phyloP scores from a whole-genome alignment of 1,140 invertebrate species.

The Plectrocnemia conspersa region DNA sequence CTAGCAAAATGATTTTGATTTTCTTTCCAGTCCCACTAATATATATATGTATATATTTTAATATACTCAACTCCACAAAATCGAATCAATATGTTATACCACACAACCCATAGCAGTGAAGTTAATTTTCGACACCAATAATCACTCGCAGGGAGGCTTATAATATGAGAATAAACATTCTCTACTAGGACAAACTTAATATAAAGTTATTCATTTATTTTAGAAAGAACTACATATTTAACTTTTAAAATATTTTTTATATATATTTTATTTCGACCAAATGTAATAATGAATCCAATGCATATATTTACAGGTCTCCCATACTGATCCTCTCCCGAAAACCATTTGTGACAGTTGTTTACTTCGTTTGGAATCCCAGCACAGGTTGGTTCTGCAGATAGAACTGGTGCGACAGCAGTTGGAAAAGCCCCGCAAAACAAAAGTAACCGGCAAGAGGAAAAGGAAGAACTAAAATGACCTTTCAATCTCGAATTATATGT shows the following conservation, averaged over 20 bases:
- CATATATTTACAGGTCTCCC: slow-evolving; percentile 55
- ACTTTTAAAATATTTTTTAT: too few species aligned
- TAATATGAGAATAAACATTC: too few species aligned
- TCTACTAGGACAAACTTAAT: not conserved
- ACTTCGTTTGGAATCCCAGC: slow-evolving; percentile 63
- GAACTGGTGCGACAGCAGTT: slow-evolving; percentile 46
- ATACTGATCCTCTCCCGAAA: slow-evolving; percentile 68
- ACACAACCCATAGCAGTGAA: too few species aligned
- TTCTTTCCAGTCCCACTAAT: too few species aligned
- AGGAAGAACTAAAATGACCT: slow-evolving; percentile 19
- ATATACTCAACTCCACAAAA: too few species aligned
- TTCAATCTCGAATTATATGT: not conserved
- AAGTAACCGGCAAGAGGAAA: slow-evolving; percentile 27
- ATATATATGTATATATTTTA: too few species aligned
- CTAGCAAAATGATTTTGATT: too few species aligned
- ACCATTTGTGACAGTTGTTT: slow-evolving; percentile 67
- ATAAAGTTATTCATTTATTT: not conserved
- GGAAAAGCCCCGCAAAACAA: slow-evolving; percentile 37
- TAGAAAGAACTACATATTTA: not conserved
- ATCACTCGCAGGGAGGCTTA: too few species aligned
- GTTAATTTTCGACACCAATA: too few species aligned
- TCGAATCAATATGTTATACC: too few species aligned
- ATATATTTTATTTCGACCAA: slow-evolving; percentile 22
- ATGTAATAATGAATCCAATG: too few species aligned
- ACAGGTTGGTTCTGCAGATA: slow-evolving; percentile 61